Base-by-base conservation (phyloP, 30 jellyfish, hydroid and myxozoan genomes). In the Chrysaora quinquecirrha region DNA sequence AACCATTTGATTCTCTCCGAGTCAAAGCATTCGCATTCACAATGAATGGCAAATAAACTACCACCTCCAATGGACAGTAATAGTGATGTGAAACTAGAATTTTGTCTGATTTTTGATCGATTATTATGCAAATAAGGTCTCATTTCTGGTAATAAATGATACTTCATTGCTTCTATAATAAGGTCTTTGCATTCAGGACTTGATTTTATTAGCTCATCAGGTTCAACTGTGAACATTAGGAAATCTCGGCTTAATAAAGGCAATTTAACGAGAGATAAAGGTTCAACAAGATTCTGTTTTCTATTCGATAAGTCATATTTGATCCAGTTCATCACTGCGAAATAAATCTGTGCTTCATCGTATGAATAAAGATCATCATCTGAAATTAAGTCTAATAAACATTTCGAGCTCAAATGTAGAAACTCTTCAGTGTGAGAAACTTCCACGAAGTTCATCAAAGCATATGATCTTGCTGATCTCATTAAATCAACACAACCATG, bases 31-130 rank as follows among this genome's bases (percentile, higher is more conserved):
- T 94, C 99, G 80, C 98, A 92, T 64, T 92, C 98, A 70, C 95
- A 86, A 22, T 85, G 96, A 19, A 85, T 80, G 34, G 96, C 95
- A 92, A 85, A 92, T 76, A 92, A 67, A 71, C 95, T 92, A 0
- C 95, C 97, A 1, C 98, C 98, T n/a, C 98, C 98, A 3, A 92
- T 46, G 14, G 90, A 96, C 76, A 75, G 48, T 27, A 92, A 27
- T 69, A 86, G 23, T n/a, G 96, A 87, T 20, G 78, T 50, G 34
- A 56, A n/a, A 10, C 43, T 62, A 4, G 80, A 35, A 63, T 63
- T 61, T 21, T 74, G 6, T 54, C 98, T 66, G 23, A 83, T 86
- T 52, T 61, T 60, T 0, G 94, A 80, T n/a, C 96, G 88, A 64
- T 67, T 65, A 48, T 75, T 82, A 23, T 89, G 97, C 24, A 89